A percentile compares a stretch with the other conserved stretches of the same genome.
These are phyloP conservation scores for Dusona sp. DNA, from an alignment of 2,888 invertebrate genomes.

Conservation along the genomic window DNA sequence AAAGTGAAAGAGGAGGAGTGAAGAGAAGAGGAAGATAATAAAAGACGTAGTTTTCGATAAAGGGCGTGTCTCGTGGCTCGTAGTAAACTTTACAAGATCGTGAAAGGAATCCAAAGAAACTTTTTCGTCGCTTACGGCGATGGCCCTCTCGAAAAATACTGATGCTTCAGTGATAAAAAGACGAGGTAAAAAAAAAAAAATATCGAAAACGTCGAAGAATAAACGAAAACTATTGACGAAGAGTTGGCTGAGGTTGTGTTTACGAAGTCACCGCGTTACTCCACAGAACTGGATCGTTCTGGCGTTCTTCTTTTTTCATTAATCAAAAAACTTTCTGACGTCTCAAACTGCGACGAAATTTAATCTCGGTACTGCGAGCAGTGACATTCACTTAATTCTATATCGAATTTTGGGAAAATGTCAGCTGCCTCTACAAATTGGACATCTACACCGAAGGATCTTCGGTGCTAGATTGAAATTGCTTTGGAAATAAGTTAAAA, in stretches of 20 bases:
- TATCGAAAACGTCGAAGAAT: conserved; percentile 6
- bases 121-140: conserved; percentile 56
- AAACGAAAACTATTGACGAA: conserved; percentile 22
- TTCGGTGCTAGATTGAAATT: neutral
- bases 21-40: conserved; percentile 4
- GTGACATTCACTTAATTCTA: neutral
- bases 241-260: conserved; percentile 24
- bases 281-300: neutral
- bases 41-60: conserved; percentile 27
- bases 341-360: neutral
- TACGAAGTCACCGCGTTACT: conserved; percentile 4
- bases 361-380: neutral
- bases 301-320: neutral
- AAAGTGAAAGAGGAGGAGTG: conserved; percentile 9
- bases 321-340: neutral
- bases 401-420: neutral
- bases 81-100: conserved; percentile 58
- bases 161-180: conserved; percentile 38
- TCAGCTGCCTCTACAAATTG: neutral
- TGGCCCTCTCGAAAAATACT: conserved; percentile 39
- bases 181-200: conserved; percentile 18
- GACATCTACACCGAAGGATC: neutral
- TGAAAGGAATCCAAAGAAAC: conserved; percentile 55
- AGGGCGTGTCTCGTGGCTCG: conserved; percentile 28
- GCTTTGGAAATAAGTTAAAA: neutral